Conservation (phyloP, 2,888 invertebrate genomes). For the Oegoconia quadripuncta region DNA sequence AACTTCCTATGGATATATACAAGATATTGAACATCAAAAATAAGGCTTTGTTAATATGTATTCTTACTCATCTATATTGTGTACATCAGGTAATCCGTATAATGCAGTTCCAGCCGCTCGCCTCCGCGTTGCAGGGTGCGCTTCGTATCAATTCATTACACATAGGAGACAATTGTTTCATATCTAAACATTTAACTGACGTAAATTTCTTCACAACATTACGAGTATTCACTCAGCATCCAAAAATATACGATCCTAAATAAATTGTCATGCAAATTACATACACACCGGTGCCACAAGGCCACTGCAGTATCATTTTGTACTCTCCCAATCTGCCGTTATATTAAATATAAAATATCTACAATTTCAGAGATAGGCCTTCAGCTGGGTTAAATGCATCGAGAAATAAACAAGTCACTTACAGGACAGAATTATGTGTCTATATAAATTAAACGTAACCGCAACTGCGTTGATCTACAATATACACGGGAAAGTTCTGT, state of each 20-base stretch:
- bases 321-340: constrained; percentile 36
- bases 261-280: constrained; percentile 11
- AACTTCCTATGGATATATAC: too few relatives aligned
- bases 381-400: constrained; percentile 66
- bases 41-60: too few relatives aligned
- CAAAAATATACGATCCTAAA: neutral
- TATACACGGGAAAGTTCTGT: constrained; percentile 14
- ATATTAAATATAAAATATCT: constrained; percentile 46
- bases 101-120: too few relatives aligned
- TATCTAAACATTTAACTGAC: neutral
- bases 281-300: neutral
- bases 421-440: constrained; percentile 22
- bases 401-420: constrained; percentile 28
- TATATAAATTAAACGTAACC: constrained; percentile 26
- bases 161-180: neutral
- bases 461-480: constrained; percentile 26
- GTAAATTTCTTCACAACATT: neutral
- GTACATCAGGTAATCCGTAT: too few relatives aligned
- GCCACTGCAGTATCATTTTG: constrained; percentile 32
- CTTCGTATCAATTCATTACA: neutral
- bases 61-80: too few relatives aligned
- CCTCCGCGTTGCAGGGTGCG: too few relatives aligned
- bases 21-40: too few relatives aligned
- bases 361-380: constrained; percentile 58
- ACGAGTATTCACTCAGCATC: neutral